Base-by-base conservation (phyloP, 2,113 vertebrate genomes). In the Oenanthe melanoleuca region DNA sequence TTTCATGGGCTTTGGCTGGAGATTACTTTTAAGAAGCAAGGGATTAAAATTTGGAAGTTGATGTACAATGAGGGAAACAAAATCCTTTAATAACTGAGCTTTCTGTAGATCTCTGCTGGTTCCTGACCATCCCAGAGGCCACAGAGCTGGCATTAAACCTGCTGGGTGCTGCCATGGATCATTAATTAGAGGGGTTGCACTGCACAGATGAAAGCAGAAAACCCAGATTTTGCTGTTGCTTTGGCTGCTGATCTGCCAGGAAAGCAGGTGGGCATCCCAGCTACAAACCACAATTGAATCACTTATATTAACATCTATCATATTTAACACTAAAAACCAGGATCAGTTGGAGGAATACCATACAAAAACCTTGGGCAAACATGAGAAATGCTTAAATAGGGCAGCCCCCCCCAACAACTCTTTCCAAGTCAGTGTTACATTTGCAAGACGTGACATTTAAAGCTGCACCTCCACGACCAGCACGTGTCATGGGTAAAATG, bases 391-490 rank as follows among this genome's bases (percentile, higher is more conserved):
- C 50, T 64, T 45, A 88, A 90, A 60, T 22, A 83, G 82, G 87
- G 82, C 89, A 90, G 69, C 60, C 78, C 52, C 69, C 31, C 50
- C 26, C 38, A 89, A 92, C 61, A 70, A 14, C 94, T 94, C 67
- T 73, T 83, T 92, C 49, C 11, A 4, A 93, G 61, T 26, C 60
- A 37, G 60, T 24, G 49, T 38, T 67, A 67, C 21, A 84, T 80
- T 71, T 90, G 67, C 79, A 86, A 90, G 88, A 63, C 1, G 6
- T 93, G 85, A 92, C 92, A 93, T 95, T 88, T 95, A 94, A 49
- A 33, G 74, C 71, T 86, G 85, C 60, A 89, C 74, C 75, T 86
- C 89, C 82, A 40, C 3, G 25, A 90, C 29, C 60, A 95, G 64
- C 81, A 65, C 16, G 1, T 72, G 86, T n/a, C 72, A 66, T 0